phyloP scores from a whole-genome alignment of 2,888 invertebrate genomes.

The Dryobota labecula region DNA sequence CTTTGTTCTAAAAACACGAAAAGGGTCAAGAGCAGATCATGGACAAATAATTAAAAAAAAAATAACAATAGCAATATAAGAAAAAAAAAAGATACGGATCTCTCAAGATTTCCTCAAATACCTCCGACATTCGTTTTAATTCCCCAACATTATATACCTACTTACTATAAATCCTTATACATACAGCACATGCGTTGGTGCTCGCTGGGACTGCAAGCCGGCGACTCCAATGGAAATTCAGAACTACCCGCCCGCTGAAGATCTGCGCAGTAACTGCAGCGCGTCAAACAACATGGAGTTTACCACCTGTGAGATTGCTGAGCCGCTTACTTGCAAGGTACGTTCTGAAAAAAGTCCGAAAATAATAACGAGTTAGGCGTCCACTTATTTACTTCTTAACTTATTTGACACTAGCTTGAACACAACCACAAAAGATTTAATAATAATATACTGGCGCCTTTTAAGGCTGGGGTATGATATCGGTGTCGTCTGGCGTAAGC shows the following conservation, averaged over 20 bases:
- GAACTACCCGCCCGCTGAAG: constrained; percentile 92
- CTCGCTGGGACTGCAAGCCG: constrained; percentile 93
- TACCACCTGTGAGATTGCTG: constrained; percentile 94
- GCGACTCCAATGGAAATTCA: constrained; percentile 92
- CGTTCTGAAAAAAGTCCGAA: background rate
- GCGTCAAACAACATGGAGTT: constrained; percentile 93
- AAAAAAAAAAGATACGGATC: no score
- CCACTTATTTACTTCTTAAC: background rate
- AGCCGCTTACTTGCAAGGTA: constrained; percentile 94
- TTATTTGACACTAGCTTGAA: background rate
- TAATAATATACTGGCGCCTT: no score
- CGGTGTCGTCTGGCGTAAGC: no score
- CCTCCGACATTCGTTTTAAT: no score
- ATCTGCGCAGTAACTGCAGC: constrained; percentile 92
- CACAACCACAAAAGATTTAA: background rate
- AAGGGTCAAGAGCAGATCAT: no score
- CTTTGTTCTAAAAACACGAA: no score
- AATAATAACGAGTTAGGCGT: background rate
- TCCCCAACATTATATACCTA: no score
- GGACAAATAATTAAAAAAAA: no score
- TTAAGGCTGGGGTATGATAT: no score
- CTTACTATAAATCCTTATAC: no score
- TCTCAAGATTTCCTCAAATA: no score
- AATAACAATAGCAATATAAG: no score
- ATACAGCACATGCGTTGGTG: constrained; percentile 92